Conservation (phyloP, 2,113 vertebrate genomes). For the pig (Sus scrofa) region DNA sequence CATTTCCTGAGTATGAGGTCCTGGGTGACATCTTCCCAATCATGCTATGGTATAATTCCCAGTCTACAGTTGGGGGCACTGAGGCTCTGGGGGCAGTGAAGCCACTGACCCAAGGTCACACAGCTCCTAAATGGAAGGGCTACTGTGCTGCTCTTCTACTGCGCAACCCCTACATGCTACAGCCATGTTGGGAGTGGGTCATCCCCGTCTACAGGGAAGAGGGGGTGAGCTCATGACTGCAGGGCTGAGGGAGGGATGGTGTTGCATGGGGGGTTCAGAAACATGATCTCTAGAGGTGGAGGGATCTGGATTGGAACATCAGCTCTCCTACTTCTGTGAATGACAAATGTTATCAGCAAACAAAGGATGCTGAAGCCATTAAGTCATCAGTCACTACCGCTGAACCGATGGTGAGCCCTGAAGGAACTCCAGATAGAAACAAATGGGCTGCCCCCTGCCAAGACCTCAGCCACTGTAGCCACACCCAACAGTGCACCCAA, state of each 20-base stretch:
- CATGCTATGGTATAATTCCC: background rate
- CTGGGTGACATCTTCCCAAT: background rate
- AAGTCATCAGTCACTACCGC: background rate
- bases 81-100: background rate
- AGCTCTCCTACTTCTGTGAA: background rate
- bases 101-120: background rate
- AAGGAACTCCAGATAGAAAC: background rate
- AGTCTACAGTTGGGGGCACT: background rate
- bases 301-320: background rate
- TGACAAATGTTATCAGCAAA: background rate
- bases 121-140: background rate
- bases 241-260: background rate
- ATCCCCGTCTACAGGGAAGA: background rate
- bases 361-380: background rate
- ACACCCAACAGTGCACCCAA: rapidly evolving
- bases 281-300: background rate
- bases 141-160: background rate
- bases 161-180: background rate
- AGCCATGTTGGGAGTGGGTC: background rate
- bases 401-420: too few relatives aligned
- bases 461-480: background rate
- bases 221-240: too few relatives aligned
- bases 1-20: background rate
- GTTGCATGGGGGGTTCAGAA: background rate
- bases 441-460: background rate